Conservation (phyloP, 2,113 vertebrate species). For the Orthonyx spaldingii region DNA sequence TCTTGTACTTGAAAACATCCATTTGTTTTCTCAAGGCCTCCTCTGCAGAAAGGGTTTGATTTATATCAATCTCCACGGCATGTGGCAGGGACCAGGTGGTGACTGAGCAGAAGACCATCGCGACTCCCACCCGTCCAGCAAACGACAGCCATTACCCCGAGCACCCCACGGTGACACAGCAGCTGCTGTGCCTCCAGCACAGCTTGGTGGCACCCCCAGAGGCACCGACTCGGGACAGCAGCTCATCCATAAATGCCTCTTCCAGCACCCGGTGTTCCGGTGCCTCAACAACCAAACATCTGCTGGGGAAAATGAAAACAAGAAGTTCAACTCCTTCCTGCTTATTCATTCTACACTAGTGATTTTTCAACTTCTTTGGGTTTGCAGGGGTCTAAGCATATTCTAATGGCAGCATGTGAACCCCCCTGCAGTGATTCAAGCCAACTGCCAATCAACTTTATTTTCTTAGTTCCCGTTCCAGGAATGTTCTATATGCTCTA, state of each 20-base stretch:
- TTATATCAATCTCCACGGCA: neutral
- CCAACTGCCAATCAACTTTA: neutral
- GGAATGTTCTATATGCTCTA: neutral
- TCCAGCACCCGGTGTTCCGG: neutral
- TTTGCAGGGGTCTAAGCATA: neutral
- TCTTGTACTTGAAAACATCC: neutral
- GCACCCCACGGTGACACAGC: neutral
- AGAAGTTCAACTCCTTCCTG: neutral
- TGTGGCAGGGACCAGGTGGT: constrained; percentile 36
- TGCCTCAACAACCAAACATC: neutral
- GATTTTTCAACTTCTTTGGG: neutral
- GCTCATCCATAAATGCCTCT: neutral
- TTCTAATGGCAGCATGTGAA: neutral
- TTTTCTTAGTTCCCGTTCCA: neutral
- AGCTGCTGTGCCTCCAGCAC: constrained; percentile 5
- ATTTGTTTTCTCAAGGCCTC: neutral
- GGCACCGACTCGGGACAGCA: rapidly evolving
- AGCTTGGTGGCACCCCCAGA: constrained; percentile 15
- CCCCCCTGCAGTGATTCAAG: neutral
- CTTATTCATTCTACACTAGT: neutral
- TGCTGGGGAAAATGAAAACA: neutral
- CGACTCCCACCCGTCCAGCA: neutral
- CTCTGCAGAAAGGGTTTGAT: neutral
- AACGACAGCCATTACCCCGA: neutral
- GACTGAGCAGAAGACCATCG: neutral